Percentiles rank a stretch among this genome's conserved stretches.
phyloP scores from a whole-genome alignment of 2,113 vertebrate genomes.

The Axis porcinus region DNA sequence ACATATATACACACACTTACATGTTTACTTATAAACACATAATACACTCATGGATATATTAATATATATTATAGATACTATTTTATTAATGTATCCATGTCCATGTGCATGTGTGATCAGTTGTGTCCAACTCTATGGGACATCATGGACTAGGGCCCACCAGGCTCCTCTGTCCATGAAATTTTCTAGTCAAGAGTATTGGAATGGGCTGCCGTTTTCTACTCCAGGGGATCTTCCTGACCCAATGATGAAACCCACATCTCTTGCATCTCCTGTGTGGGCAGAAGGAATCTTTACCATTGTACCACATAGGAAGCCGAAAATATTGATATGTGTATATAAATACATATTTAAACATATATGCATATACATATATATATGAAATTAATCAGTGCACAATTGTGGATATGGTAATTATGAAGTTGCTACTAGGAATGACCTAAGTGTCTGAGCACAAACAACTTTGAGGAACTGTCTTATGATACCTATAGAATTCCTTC shows the following conservation, averaged over 20 bases:
- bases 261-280: not conserved
- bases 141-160: not conserved
- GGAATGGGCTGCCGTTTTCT: not conserved
- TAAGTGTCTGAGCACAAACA: not conserved
- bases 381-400: not conserved
- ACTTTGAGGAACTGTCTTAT: not conserved
- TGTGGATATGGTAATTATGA: not conserved
- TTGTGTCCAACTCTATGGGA: not conserved
- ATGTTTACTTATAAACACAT: not conserved
- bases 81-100: not conserved
- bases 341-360: not conserved
- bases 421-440: not conserved
- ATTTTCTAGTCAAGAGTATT: not conserved
- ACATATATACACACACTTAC: not conserved
- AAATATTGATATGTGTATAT: not conserved
- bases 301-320: not conserved
- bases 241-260: not conserved
- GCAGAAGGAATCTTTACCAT: not conserved
- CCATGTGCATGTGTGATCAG: not conserved
- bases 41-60: not conserved
- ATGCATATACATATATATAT: not conserved
- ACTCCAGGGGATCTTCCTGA: not conserved
- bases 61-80: not conserved
- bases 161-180: not conserved
- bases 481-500: not conserved